Evolutionary conservation across 1,140 invertebrate species (phyloP).

Genomic region (Caenorhabditis remanei): DNA sequence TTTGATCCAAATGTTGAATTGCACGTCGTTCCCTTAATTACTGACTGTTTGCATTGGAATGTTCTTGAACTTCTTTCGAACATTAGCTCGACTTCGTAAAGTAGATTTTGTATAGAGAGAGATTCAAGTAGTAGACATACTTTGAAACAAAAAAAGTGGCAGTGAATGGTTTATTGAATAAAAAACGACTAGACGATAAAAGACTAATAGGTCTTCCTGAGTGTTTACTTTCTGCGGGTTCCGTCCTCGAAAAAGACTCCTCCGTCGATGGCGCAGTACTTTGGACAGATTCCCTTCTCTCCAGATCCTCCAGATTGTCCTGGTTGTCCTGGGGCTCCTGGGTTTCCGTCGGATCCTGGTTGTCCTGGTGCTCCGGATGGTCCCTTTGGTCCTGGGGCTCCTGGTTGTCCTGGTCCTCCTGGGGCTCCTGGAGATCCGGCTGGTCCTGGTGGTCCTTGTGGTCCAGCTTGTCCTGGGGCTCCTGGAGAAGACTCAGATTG

Average conservation of each 20-base stretch:
- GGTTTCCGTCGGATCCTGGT: slow-evolving; percentile 60
- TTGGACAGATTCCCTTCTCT: slow-evolving; percentile 55
- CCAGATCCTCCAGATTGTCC: slow-evolving; percentile 44
- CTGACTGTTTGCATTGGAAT: no score
- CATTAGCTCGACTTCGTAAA: no score
- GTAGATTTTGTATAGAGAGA: no score
- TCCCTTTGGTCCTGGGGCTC: slow-evolving; percentile 62
- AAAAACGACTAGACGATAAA: slow-evolving; percentile 9
- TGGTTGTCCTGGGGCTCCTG: slow-evolving; percentile 63
- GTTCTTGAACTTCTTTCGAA: no score
- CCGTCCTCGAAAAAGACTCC: slow-evolving; percentile 54
- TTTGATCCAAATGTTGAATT: no score
- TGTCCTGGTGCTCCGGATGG: slow-evolving; percentile 61
- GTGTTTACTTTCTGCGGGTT: slow-evolving; percentile 53
- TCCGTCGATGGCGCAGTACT: slow-evolving; percentile 53
- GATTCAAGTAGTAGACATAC: no score
- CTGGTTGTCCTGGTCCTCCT: slow-evolving; percentile 57
- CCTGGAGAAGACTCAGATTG: slow-evolving; percentile 49
- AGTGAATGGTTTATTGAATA: slow-evolving; percentile 3
- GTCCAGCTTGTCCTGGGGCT: slow-evolving; percentile 59
- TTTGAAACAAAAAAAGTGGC: background rate
- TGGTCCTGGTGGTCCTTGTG: slow-evolving; percentile 60
- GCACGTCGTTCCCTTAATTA: no score
- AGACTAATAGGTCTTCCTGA: slow-evolving; percentile 33
- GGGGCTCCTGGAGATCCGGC: slow-evolving; percentile 42